Evolutionary conservation across 2,888 invertebrate species (phyloP).

Genomic region (Caenorhabditis doughertyi): DNA sequence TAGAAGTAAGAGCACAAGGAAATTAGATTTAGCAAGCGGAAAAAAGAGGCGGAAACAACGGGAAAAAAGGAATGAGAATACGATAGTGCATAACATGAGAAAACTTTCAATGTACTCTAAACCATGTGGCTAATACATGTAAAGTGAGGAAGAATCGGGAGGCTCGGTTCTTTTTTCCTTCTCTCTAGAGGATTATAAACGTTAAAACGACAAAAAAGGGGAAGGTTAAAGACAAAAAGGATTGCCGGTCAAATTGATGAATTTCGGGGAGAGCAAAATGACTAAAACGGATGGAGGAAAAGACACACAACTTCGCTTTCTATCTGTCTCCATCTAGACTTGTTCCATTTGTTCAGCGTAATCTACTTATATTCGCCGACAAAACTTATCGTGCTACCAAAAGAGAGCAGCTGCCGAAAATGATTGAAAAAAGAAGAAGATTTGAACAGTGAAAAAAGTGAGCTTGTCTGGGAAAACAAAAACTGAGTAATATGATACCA

Average conservation of each 20-base stretch:
- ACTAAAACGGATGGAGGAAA: neutral
- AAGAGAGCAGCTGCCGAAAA: constrained; percentile 6
- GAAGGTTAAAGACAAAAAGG: constrained; percentile 18
- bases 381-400: constrained; percentile 13
- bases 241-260: constrained; percentile 23
- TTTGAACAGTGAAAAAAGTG: constrained; percentile 3
- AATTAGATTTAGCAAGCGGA: constrained; percentile 33
- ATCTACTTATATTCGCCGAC: constrained; percentile 40
- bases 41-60: constrained; percentile 17
- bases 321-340: constrained; percentile 6
- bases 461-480: neutral
- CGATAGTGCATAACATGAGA: constrained; percentile 2
- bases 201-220: constrained; percentile 9
- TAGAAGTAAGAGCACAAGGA: neutral
- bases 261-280: constrained; percentile 10
- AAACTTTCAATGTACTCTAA: neutral
- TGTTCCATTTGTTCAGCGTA: constrained; percentile 41
- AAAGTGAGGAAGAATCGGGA: constrained; percentile 9
- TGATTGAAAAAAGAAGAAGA: neutral
- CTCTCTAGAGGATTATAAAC: constrained; percentile 25
- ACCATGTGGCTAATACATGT: constrained; percentile 6
- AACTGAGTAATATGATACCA: neutral
- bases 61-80: neutral
- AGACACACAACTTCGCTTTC: neutral
- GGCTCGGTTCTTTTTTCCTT: constrained; percentile 1